Percentiles rank a stretch among this genome's conserved stretches.
These are phyloP conservation scores for Clarias platycephalus DNA, from an alignment of 2,797 vertebrate genomes.

Conservation along the genomic window DNA sequence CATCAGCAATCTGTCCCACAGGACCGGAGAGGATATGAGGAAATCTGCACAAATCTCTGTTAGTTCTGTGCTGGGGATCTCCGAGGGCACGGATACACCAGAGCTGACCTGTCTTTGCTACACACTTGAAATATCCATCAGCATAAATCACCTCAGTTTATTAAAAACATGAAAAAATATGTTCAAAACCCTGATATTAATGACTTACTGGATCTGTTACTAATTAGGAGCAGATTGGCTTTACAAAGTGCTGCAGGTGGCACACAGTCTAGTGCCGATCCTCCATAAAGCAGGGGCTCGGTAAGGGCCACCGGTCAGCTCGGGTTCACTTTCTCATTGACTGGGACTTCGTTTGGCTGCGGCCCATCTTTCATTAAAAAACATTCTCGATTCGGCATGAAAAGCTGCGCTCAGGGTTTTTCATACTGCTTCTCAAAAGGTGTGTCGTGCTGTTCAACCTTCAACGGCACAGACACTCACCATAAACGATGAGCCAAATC, in stretches of 20 bases:
- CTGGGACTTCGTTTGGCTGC: slow-evolving; percentile 10
- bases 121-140: not conserved
- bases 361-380: slow-evolving; percentile 18
- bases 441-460: not conserved
- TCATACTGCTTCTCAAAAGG: not conserved
- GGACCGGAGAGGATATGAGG: slow-evolving; percentile 38
- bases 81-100: not conserved
- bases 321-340: slow-evolving; percentile 1
- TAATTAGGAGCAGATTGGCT: slow-evolving; percentile 18
- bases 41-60: slow-evolving; percentile 47
- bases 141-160: not conserved
- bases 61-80: slow-evolving; percentile 27
- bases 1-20: slow-evolving; percentile 36
- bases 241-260: not conserved
- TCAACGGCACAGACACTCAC: not conserved
- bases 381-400: not conserved
- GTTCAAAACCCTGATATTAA: not conserved
- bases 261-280: slow-evolving; percentile 6
- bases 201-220: not conserved
- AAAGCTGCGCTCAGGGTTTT: not conserved
- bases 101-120: slow-evolving; percentile 12
- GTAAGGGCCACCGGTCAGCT: slow-evolving; percentile 1
- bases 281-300: not conserved
- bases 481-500: not conserved
- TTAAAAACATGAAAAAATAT: not conserved